Percentiles rank a stretch among this genome's conserved stretches.
Evolutionary conservation across 2,797 vertebrate genomes (phyloP).

Genomic region (Lithobates sylvaticus): DNA sequence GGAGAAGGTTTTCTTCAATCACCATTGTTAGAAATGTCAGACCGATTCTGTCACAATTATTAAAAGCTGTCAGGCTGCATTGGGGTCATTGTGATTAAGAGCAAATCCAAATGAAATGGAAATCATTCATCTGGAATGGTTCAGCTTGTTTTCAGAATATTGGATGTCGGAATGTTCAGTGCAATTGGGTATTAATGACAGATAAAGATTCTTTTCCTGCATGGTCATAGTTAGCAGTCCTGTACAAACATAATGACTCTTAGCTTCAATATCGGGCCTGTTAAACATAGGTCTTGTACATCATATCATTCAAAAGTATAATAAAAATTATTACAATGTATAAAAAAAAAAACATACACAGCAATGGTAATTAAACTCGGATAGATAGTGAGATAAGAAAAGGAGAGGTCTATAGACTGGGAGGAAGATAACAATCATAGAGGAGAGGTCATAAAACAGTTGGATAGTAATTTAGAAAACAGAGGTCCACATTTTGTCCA

Average conservation of each 20-base stretch:
- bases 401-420: too few relatives aligned
- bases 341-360: too few relatives aligned
- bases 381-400: too few relatives aligned
- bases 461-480: too few relatives aligned
- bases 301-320: too few relatives aligned
- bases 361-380: too few relatives aligned
- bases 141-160: constrained; percentile 17
- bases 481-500: too few relatives aligned
- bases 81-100: constrained; percentile 47
- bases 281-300: neutral
- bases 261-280: neutral
- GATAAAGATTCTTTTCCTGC: constrained; percentile 4
- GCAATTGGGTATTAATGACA: constrained; percentile 31
- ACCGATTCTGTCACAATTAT: constrained; percentile 46
- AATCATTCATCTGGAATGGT: constrained; percentile 39
- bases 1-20: constrained; percentile 42
- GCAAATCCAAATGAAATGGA: constrained; percentile 49
- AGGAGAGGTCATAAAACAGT: too few relatives aligned
- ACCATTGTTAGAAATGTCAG: constrained; percentile 52
- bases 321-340: too few relatives aligned
- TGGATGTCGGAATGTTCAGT: neutral
- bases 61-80: constrained; percentile 46
- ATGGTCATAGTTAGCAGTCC: neutral
- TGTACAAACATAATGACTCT: neutral
- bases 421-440: too few relatives aligned